Base-by-base conservation (phyloP, 2,888 invertebrate species). In the Agrotis exclamationis region DNA sequence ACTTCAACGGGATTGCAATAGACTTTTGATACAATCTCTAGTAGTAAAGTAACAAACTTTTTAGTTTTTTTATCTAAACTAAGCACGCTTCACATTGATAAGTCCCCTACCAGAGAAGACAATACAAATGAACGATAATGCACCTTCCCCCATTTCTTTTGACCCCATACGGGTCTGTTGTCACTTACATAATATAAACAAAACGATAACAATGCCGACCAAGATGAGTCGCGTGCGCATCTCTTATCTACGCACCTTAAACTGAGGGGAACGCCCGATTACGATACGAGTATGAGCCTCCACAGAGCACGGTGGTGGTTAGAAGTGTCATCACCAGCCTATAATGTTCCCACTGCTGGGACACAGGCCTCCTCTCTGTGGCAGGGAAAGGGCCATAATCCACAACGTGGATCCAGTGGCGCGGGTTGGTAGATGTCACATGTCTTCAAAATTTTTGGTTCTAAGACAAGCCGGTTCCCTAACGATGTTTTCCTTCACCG, bases 161-260 rank as follows among this genome's bases (percentile, higher is more conserved):
- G 48, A 77, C 70, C 24, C 57, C 33, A 73, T 73, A 45, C 77
- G 72, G 72, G 72, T 70, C 39, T 73, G 77, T 72, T 72, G 45
- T 69, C 70, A 28, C 57, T 81, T 56, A 70, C 53, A 74, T 63
- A 78, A 81, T 57, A 39, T 68, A 73, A 74, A 76, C 62, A 80
- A 39, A 69, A 33, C 11, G 66, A 78, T 74, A 84, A 85, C 63
- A 74, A 65, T 68, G 44, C 45, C 71, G 75, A 70, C 65, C 72
- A 63, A 83, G 82, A 85, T 81, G 64, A 76, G 86, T 71, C 84
- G 84, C 84, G 84, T 84, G 84, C 84, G 48, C 76, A 74, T 64
- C 60, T 72, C 58, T 80, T 79, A 84, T 81, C 82, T 57, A 22
- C 24, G 47, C 48, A 67, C 70, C 48, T 50, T 60, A 65, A 56